Percentiles rank a stretch among this genome's conserved stretches.
These are phyloP conservation scores for Epinotia demarniana DNA, from an alignment of 2,888 invertebrate species.

Conservation along the genomic window DNA sequence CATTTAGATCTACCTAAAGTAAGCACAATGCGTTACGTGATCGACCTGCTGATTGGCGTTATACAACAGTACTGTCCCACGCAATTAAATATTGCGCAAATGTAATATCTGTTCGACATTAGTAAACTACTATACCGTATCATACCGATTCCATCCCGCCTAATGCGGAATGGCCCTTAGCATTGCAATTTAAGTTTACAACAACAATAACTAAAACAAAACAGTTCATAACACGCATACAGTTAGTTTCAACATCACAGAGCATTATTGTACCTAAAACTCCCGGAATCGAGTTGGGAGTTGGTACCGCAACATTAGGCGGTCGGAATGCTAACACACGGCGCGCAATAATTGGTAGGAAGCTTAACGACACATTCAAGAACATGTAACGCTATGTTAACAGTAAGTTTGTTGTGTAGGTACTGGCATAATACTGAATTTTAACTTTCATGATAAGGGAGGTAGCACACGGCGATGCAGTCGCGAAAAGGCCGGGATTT, in stretches of 20 bases:
- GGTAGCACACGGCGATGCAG: too few relatives aligned
- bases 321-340: conserved; percentile 30
- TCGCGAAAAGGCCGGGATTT: too few relatives aligned
- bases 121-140: too few relatives aligned
- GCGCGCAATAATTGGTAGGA: neutral
- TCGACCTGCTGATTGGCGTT: too few relatives aligned
- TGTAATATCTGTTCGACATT: too few relatives aligned
- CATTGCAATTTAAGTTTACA: neutral
- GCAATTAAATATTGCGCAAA: too few relatives aligned
- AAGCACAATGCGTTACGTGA: too few relatives aligned
- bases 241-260: conserved; percentile 24
- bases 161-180: too few relatives aligned
- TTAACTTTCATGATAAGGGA: neutral
- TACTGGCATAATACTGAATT: neutral
- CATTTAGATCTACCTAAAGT: too few relatives aligned
- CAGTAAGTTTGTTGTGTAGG: neutral
- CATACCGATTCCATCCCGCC: too few relatives aligned
- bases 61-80: too few relatives aligned
- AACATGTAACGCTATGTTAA: neutral
- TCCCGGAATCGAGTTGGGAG: conserved; percentile 24
- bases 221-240: conserved; percentile 28
- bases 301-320: conserved; percentile 36
- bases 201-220: neutral
- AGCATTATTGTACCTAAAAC: conserved; percentile 12
- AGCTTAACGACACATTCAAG: conserved; percentile 8